Percentiles rank a stretch among this genome's conserved stretches.
Evolutionary conservation across 2,888 invertebrate species (phyloP).

Genomic region (Rhogogaster chlorosoma): DNA sequence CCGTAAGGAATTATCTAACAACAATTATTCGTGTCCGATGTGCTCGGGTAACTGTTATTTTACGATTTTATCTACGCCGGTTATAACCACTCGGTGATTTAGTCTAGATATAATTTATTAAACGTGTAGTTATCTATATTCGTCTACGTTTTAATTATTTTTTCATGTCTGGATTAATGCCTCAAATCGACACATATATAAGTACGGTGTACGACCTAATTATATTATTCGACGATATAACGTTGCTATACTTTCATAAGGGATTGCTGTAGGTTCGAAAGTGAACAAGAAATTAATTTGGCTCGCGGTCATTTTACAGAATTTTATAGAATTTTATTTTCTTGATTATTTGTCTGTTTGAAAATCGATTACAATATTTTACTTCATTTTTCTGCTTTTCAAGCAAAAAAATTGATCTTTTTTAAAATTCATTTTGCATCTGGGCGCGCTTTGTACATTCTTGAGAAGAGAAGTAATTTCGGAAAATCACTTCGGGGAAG

Average conservation of each 20-base stretch:
- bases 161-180: conserved; percentile 12
- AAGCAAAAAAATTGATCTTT: no score
- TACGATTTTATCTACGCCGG: conserved; percentile 33
- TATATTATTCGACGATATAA: not conserved
- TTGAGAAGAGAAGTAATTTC: no score
- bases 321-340: no score
- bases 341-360: no score
- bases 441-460: no score
- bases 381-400: no score
- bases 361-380: no score
- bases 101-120: conserved; percentile 7
- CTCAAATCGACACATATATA: not conserved
- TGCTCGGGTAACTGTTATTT: conserved; percentile 38
- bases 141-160: conserved; percentile 33
- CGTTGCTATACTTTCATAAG: no score
- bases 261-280: no score
- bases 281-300: no score
- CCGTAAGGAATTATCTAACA: conserved; percentile 33
- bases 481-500: conserved; percentile 43
- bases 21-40: conserved; percentile 42
- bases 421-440: no score
- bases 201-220: not conserved
- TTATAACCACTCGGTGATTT: not conserved
- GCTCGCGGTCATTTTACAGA: no score
- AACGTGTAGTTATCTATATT: not conserved